These are phyloP conservation scores for Patella caerulea DNA, from an alignment of 2,888 invertebrate species.

Conservation along the genomic window DNA sequence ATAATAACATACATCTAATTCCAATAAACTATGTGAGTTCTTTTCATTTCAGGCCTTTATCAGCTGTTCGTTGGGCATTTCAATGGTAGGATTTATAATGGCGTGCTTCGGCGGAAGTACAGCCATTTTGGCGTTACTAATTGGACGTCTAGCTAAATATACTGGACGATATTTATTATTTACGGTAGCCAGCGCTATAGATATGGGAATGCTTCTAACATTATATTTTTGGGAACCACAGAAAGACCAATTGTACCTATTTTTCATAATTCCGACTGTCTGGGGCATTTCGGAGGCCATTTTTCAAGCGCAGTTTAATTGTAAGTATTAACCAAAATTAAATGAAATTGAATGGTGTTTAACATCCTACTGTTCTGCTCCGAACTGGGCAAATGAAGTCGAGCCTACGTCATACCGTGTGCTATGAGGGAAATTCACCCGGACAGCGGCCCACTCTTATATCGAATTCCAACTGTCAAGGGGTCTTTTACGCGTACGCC, in stretches of 20 bases:
- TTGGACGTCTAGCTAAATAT: slow-evolving; percentile 16
- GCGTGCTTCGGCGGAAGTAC: slow-evolving; percentile 18
- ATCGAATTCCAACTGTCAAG: too few species aligned
- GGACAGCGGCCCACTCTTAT: too few species aligned
- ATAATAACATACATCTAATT: too few species aligned
- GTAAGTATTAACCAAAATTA: slow-evolving; percentile 13
- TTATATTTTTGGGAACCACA: slow-evolving; percentile 31
- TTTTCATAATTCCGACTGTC: slow-evolving; percentile 18
- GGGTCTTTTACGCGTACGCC: too few species aligned
- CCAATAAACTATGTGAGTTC: background rate
- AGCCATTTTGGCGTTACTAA: slow-evolving; percentile 11
- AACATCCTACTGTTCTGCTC: too few species aligned
- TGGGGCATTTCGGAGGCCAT: slow-evolving; percentile 21
- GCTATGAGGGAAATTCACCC: too few species aligned
- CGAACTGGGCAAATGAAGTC: too few species aligned
- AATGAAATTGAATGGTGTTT: too few species aligned
- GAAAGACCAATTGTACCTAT: background rate
- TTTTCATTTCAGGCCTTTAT: slow-evolving; percentile 21
- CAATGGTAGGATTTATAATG: slow-evolving; percentile 25
- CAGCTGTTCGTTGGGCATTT: slow-evolving; percentile 23
- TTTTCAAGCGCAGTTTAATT: slow-evolving; percentile 20
- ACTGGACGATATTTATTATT: slow-evolving; percentile 19
- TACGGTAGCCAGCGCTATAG: background rate
- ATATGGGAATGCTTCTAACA: slow-evolving; percentile 30
- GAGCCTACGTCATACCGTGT: too few species aligned